These are phyloP conservation scores for Morphnarchus princeps DNA, from an alignment of 2,113 vertebrate species.

Conservation along the genomic window DNA sequence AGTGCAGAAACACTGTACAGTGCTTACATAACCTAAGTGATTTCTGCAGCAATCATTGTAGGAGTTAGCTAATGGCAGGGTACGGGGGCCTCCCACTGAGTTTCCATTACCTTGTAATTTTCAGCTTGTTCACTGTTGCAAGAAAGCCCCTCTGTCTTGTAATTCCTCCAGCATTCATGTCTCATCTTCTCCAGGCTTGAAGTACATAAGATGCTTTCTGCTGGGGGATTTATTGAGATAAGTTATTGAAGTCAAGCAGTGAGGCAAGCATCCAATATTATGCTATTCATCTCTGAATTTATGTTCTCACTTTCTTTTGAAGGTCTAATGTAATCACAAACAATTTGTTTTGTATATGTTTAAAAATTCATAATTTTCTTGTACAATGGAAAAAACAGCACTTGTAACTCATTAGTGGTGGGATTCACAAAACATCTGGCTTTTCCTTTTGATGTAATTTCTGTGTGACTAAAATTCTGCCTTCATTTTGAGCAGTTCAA, in stretches of 20 bases:
- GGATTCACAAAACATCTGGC: conserved; percentile 58
- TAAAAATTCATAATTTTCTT: conserved; percentile 74
- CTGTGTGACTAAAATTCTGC: conserved; percentile 18
- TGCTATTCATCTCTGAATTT: conserved; percentile 71
- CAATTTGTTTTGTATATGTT: conserved; percentile 72
- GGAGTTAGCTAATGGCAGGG: conserved; percentile 77
- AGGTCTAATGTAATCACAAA: conserved; percentile 77
- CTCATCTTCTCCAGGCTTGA: conserved; percentile 71
- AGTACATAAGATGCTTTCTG: conserved; percentile 74
- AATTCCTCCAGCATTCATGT: conserved; percentile 72
- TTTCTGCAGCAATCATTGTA: conserved; percentile 65
- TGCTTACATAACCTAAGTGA: conserved; percentile 46
- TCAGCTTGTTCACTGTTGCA: conserved; percentile 79
- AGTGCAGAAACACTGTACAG: conserved; percentile 16
- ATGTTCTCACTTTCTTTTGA: conserved; percentile 68
- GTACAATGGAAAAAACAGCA: background rate
- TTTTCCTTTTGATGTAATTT: conserved; percentile 63
- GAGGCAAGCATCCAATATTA: conserved; percentile 71
- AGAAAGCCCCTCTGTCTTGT: conserved; percentile 73
- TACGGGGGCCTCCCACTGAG: conserved; percentile 69
- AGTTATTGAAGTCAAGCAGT: conserved; percentile 77
- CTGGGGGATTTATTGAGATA: conserved; percentile 77
- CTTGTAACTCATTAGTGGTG: conserved; percentile 55
- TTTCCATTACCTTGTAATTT: conserved; percentile 85
- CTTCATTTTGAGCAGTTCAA: background rate